These are phyloP conservation scores for Drymodes brunneopygia DNA, from an alignment of 2,113 vertebrate genomes.

Conservation along the genomic window DNA sequence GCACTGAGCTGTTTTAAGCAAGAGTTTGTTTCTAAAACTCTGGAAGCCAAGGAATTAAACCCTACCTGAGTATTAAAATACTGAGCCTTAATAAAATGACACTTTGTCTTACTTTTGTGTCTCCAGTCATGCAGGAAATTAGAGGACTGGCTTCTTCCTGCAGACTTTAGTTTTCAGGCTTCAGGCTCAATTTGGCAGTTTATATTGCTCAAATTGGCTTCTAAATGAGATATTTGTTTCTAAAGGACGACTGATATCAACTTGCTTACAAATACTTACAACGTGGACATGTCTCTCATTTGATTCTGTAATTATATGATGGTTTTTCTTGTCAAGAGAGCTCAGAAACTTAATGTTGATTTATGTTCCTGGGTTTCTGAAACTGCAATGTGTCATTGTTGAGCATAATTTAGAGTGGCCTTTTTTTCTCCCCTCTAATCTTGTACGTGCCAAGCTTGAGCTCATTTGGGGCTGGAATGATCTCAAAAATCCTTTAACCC, in stretches of 20 bases:
- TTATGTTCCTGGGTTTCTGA: background rate
- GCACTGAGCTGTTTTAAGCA: background rate
- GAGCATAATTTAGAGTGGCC: background rate
- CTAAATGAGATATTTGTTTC: conserved; percentile 32
- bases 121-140: conserved; percentile 21
- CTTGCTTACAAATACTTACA: background rate
- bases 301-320: background rate
- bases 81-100: background rate
- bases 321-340: background rate
- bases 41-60: background rate
- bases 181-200: conserved; percentile 15
- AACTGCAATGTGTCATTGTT: background rate
- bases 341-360: background rate
- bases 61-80: background rate
- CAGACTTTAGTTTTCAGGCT: background rate
- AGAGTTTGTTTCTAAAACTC: conserved; percentile 3
- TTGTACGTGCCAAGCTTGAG: background rate
- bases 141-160: background rate
- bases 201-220: background rate
- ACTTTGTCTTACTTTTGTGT: conserved; percentile 24
- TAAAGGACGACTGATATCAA: background rate
- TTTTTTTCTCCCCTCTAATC: background rate
- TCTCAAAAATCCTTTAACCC: background rate
- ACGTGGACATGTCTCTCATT: background rate
- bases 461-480: background rate